Percentiles rank a stretch among this genome's conserved stretches.
phyloP scores from a whole-genome alignment of 1,140 invertebrate species.

The Paralvinella palmiformis region DNA sequence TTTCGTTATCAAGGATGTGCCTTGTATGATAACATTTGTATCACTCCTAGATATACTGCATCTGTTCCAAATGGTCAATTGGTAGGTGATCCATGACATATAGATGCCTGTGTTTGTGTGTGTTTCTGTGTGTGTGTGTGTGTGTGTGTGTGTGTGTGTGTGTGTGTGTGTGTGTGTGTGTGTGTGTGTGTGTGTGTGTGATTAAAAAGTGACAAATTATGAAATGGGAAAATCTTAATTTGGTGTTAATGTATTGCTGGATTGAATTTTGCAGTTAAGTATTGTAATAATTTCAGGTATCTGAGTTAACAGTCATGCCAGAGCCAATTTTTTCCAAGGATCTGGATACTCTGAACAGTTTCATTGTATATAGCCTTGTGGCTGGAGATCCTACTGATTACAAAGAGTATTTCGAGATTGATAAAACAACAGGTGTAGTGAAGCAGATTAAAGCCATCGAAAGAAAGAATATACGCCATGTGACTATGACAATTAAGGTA shows the following conservation, averaged over 20 bases:
- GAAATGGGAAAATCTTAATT: no score
- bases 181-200: no score
- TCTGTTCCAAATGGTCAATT: not conserved
- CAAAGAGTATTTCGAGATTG: not conserved
- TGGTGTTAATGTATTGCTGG: no score
- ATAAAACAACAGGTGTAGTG: constrained; percentile 19
- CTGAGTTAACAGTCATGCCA: constrained; percentile 16
- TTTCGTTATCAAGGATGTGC: constrained; percentile 29
- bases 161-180: no score
- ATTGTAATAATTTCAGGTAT: no score
- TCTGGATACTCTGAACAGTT: not conserved
- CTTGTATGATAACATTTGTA: constrained; percentile 2
- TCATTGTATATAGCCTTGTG: not conserved
- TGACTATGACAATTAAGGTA: not conserved
- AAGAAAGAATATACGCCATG: constrained; percentile 1
- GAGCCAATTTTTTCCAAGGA: constrained; percentile 1
- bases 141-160: no score
- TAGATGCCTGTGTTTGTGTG: no score
- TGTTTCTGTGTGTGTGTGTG: no score
- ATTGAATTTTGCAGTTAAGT: no score
- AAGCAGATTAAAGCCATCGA: constrained; percentile 17
- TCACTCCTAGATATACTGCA: constrained; percentile 22
- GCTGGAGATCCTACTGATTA: not conserved
- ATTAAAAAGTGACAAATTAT: no score
- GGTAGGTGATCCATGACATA: no score